Base-by-base conservation (phyloP, 2,113 vertebrate genomes). In the Azemiops feae region DNA sequence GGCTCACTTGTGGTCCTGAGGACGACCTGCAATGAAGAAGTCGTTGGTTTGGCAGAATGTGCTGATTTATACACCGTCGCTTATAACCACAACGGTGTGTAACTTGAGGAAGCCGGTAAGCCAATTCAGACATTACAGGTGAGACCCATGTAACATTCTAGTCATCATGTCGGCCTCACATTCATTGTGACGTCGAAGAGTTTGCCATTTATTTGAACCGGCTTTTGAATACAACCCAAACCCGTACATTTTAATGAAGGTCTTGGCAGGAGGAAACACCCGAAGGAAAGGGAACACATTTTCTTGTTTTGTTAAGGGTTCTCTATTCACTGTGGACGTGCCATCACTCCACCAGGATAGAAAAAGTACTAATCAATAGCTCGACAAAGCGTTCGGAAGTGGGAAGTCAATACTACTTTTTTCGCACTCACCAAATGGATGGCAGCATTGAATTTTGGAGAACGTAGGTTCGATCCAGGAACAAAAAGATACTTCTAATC, bases 401-500 rank as follows among this genome's bases (percentile, higher is more conserved):
- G 53, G 25, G 30, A 60, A 53, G 87, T 93, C 45, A 90, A 86
- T 64, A 93, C 34, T 53, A 58, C 92, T 94, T 95, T 85, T 95
- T 95, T 86, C 57, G 92, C 91, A 96, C 98, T 99, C 97, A 99
- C 99, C 99, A 99, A 98, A 99, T 99, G 90, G 99, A 99, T 92
- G 99, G 99, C 96, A 99, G 98, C 99, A 99, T 99, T 96, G 99
- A 99, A 97, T 99, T 99, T 97, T 99, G 99, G 97, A 99, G 98
- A 96, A 99, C 99, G 0, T 99, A 99, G 93, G 99, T 99, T 97
- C 99, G 98, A 97, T 99, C 99, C 99, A 99, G 98, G 98, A 99
- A 99, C 96, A 99, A 98, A 98, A 99, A 99, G 98, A 99, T 99
- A 98, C 99, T 99, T 96, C 99, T 99, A 97, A 99, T 99, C 99